A percentile compares a stretch with the other conserved stretches of the same genome.
Evolutionary conservation across 2,797 vertebrate genomes (phyloP).

Genomic region (Carcharodon carcharias): DNA sequence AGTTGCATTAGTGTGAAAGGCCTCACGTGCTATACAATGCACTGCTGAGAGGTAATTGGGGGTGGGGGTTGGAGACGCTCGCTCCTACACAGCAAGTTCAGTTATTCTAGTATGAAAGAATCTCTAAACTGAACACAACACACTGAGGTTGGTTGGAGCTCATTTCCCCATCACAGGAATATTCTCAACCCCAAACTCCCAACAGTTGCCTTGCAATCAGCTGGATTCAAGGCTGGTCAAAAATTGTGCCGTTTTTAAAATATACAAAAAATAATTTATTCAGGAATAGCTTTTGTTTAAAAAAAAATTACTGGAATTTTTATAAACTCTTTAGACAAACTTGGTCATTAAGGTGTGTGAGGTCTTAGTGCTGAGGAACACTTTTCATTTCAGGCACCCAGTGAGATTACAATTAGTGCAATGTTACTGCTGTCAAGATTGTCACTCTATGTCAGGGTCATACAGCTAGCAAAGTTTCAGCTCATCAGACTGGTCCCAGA

Average conservation of each 20-base stretch:
- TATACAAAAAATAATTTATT: slow-evolving; percentile 6
- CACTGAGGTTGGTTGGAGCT: neutral
- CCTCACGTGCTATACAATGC: neutral
- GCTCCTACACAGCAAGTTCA: neutral
- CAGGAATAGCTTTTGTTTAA: neutral
- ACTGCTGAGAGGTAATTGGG: neutral
- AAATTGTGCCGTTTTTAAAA: neutral
- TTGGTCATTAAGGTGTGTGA: neutral
- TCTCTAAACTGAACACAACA: neutral
- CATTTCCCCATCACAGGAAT: neutral
- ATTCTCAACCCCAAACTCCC: neutral
- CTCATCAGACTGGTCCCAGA: neutral
- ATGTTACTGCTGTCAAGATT: neutral
- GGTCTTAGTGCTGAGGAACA: slow-evolving; percentile 11
- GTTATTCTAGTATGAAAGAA: neutral
- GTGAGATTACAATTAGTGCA: slow-evolving; percentile 21
- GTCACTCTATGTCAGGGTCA: neutral
- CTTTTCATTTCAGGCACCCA: slow-evolving; percentile 3
- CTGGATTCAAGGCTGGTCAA: neutral
- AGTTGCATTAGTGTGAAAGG: neutral
- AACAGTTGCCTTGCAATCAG: neutral
- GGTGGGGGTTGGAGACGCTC: no score
- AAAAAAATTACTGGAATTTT: neutral
- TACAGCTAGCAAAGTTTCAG: neutral
- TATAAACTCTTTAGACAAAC: neutral